Base-by-base conservation (phyloP, 2,113 vertebrate species). In the Hoplias malabaricus region DNA sequence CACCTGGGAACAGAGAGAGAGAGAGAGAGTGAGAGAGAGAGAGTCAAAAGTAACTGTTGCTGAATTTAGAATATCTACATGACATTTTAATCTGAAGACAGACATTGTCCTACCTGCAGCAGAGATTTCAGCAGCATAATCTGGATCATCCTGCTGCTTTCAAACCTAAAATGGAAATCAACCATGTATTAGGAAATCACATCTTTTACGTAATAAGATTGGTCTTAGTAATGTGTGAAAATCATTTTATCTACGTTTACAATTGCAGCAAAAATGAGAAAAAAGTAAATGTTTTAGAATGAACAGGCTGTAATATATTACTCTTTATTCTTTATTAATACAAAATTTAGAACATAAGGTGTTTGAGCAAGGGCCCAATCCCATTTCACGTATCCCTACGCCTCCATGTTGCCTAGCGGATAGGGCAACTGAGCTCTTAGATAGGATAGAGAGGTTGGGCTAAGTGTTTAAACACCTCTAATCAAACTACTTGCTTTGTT, bases 101-200 rank as follows among this genome's bases (percentile, higher is more conserved):
- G 11, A n/a, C 43, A 78, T 63, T 31, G 29, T 78, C 83, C 79
- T 66, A 96, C 96, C 96, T 97, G 95, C 1, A 98, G 94, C 3
- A 98, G 94, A 8, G 96, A 98, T 75, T 96, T 96, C 29, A 98
- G 86, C 80, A 98, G 86, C 95, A 97, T 97, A 23, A 96, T 91
- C 88, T 97, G 96, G 27, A 95, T 97, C 91, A 97, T 92, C 0
- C 94, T 92, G 81, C 93, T 96, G 78, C 95, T 90, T 68, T 96
- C 95, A 77, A 96, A 93, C 87, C 96, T 97, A 85, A 72, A 54
- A 42, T 5, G 10, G 54, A 29, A 81, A 71, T 19, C 23, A 65
- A 40, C 34, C 54, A 10, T 54, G 10, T 21, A 14, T 33, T 13
- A n/a, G 31, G 4, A 54, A 76, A 25, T 14, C 10, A 8, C 31